phyloP scores from a whole-genome alignment of 2,113 vertebrate species.

The Isurus oxyrinchus region DNA sequence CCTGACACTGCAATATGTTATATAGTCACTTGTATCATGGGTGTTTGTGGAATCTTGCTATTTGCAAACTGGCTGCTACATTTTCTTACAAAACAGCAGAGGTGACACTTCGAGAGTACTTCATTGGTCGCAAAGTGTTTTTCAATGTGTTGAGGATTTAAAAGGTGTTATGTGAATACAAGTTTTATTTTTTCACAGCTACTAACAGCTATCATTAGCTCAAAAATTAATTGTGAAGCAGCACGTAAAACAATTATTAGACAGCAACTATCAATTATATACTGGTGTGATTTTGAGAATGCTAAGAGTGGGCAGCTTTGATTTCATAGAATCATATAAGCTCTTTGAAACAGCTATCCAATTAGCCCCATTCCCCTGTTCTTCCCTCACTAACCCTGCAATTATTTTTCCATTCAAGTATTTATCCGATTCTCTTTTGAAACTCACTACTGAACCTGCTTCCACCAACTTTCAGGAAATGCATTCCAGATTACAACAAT shows the following conservation, averaged over 20 bases:
- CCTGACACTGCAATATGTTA: not conserved
- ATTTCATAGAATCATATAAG: not conserved
- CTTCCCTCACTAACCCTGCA: not conserved
- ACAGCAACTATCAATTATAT: not conserved
- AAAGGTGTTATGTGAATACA: not conserved
- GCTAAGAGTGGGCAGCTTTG: not conserved
- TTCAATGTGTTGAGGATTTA: not conserved
- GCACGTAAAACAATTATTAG: not conserved
- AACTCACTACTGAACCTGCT: not conserved
- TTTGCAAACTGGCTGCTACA: not conserved
- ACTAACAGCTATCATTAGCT: not conserved
- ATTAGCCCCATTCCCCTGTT: not conserved
- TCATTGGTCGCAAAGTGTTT: not conserved
- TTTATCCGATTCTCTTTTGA: not conserved
- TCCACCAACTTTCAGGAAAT: too few species aligned
- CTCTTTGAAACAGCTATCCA: not conserved
- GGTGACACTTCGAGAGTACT: not conserved
- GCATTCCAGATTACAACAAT: too few species aligned
- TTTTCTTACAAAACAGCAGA: not conserved
- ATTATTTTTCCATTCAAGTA: not conserved
- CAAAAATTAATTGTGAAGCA: not conserved
- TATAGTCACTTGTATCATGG: not conserved
- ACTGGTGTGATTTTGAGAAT: not conserved
- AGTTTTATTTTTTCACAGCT: not conserved
- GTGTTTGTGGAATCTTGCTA: not conserved